Percentiles rank a stretch among this genome's conserved stretches.
These are phyloP conservation scores for Gallinago nigripennis DNA, from an alignment of 2,797 vertebrate species.

Conservation along the genomic window DNA sequence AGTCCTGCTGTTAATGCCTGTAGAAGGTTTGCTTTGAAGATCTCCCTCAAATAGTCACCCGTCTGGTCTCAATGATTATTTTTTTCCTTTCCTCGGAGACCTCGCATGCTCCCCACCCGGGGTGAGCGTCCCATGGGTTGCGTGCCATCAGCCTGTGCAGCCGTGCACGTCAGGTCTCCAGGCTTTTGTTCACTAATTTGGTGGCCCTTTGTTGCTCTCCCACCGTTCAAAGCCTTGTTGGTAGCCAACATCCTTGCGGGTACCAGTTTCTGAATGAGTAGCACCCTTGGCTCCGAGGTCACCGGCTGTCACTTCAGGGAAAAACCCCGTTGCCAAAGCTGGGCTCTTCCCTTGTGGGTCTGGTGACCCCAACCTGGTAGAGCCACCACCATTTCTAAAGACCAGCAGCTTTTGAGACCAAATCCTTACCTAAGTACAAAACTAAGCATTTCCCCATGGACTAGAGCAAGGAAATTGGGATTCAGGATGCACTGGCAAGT, in stretches of 20 bases:
- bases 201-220: background rate
- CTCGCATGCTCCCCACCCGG: background rate
- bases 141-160: background rate
- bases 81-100: rapidly evolving
- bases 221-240: background rate
- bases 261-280: background rate
- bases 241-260: background rate
- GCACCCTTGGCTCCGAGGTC: rapidly evolving
- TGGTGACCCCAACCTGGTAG: rapidly evolving
- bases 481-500: rapidly evolving
- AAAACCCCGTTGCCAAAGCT: rapidly evolving
- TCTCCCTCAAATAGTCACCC: rapidly evolving
- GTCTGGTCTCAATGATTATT: background rate
- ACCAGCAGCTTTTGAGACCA: background rate
- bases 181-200: background rate
- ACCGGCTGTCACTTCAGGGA: background rate
- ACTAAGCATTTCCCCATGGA: rapidly evolving
- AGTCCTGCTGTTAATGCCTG: rapidly evolving
- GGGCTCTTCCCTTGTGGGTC: background rate
- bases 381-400: rapidly evolving
- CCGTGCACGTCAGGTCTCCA: background rate
- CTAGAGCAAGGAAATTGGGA: background rate
- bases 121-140: background rate
- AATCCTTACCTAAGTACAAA: background rate
- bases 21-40: background rate